Percentiles rank a stretch among this genome's conserved stretches.
These are phyloP conservation scores for Acanthis flammea DNA, from an alignment of 2,797 vertebrate species.

Conservation along the genomic window DNA sequence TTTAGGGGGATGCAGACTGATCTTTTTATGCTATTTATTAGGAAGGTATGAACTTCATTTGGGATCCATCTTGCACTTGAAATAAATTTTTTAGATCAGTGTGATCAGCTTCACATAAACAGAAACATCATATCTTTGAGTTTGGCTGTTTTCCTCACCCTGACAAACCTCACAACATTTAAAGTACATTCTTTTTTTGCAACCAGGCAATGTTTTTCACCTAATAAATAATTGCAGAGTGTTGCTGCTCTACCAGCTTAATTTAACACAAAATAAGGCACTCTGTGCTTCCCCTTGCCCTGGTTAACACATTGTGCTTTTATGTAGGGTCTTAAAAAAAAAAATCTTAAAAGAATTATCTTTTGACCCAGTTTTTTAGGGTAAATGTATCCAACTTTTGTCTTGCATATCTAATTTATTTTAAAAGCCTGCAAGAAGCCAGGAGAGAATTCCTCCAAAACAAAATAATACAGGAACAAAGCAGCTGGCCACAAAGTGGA, in stretches of 20 bases:
- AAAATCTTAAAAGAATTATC: neutral
- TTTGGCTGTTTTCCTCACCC: neutral
- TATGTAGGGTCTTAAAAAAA: neutral
- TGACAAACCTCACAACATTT: neutral
- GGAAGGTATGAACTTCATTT: neutral
- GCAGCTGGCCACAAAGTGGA: neutral
- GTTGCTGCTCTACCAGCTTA: neutral
- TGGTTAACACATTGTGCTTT: neutral
- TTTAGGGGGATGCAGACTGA: neutral
- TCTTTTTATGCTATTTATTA: neutral
- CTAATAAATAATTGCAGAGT: slow-evolving; percentile 9
- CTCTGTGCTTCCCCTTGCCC: neutral
- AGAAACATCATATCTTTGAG: neutral
- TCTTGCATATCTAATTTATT: neutral
- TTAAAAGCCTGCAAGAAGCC: neutral
- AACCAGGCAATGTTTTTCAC: neutral
- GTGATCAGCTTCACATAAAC: neutral
- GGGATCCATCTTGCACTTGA: neutral
- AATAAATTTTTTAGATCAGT: neutral
- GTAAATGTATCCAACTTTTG: neutral
- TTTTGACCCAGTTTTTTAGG: neutral
- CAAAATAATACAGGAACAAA: neutral
- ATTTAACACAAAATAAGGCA: neutral
- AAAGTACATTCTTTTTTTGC: neutral
- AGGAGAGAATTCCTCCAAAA: neutral